Percentiles rank a stretch among this genome's conserved stretches.
phyloP scores from a whole-genome alignment of 2,888 invertebrate species.

The Acrobasis repandana region DNA sequence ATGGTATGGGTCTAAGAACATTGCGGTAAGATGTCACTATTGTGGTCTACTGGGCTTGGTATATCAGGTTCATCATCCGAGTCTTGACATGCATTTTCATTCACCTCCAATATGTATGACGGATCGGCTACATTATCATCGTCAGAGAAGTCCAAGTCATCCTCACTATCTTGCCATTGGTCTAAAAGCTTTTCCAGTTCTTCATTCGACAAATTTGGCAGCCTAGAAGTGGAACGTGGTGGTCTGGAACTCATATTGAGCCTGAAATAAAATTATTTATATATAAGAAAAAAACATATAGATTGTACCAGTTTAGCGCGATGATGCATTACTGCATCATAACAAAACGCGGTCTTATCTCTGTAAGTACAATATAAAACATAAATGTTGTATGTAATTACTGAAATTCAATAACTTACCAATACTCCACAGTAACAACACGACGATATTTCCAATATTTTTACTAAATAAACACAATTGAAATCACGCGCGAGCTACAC shows the following conservation, averaged over 20 bases:
- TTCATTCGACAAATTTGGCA: constrained; percentile 12
- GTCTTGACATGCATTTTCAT: constrained; percentile 11
- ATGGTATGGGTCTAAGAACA: constrained; percentile 1
- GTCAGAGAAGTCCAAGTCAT: constrained; percentile 30
- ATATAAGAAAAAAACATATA: constrained; percentile 17
- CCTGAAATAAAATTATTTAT: constrained; percentile 18
- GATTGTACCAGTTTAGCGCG: constrained; percentile 21
- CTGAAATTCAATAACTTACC: constrained; percentile 20
- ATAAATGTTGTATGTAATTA: constrained; percentile 9
- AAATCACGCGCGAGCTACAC: constrained; percentile 19
- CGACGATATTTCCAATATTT: constrained; percentile 21
- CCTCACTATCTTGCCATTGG: constrained; percentile 26
- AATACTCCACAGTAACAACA: constrained; percentile 18
- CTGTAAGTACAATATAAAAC: constrained; percentile 26
- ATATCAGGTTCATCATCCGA: constrained; percentile 8
- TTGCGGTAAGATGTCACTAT: not conserved
- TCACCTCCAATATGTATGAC: constrained; percentile 20
- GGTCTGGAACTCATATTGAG: constrained; percentile 21
- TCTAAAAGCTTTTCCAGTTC: constrained; percentile 23
- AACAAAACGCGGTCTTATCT: constrained; percentile 27
- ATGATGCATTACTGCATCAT: constrained; percentile 32
- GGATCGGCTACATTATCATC: constrained; percentile 32
- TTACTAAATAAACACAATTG: constrained; percentile 16
- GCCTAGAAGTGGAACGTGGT: not conserved
- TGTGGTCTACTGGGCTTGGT: constrained; percentile 3